These are phyloP conservation scores for Corynorhinus townsendii DNA, from an alignment of 2,113 vertebrate genomes.

Conservation along the genomic window DNA sequence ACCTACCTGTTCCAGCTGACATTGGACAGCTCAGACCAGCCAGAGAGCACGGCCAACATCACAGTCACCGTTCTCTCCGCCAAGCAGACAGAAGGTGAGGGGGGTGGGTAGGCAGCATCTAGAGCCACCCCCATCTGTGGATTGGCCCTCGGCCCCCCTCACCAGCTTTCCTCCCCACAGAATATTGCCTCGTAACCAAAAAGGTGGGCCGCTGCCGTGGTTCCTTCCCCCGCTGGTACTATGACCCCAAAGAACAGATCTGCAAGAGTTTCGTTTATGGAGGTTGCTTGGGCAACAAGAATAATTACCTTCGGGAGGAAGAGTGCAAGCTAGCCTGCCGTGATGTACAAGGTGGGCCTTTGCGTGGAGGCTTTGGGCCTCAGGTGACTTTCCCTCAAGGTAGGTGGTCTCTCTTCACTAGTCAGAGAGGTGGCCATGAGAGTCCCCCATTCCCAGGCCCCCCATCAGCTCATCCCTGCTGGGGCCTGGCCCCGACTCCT, in stretches of 20 bases:
- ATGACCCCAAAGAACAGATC: constrained; percentile 81
- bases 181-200: constrained; percentile 89
- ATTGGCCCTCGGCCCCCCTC: background rate
- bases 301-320: constrained; percentile 88
- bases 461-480: background rate
- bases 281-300: constrained; percentile 92
- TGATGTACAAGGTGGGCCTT: constrained; percentile 76
- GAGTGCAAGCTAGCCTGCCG: constrained; percentile 89
- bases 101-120: background rate
- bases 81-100: constrained; percentile 91
- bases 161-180: constrained; percentile 74
- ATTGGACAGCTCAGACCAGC: constrained; percentile 76
- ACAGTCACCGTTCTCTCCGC: constrained; percentile 88
- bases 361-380: background rate
- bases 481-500: background rate
- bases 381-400: background rate
- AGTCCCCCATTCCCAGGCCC: too few species aligned
- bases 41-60: constrained; percentile 81
- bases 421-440: background rate
- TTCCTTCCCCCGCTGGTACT: constrained; percentile 92
- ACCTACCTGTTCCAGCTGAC: constrained; percentile 90
- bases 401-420: background rate
- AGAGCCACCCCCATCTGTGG: background rate
- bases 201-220: constrained; percentile 93
- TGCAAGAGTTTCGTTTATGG: constrained; percentile 91